Percentiles rank a stretch among this genome's conserved stretches.
These are phyloP conservation scores for Paracanthobrama guichenoti DNA, from an alignment of 2,113 vertebrate species.

Conservation along the genomic window DNA sequence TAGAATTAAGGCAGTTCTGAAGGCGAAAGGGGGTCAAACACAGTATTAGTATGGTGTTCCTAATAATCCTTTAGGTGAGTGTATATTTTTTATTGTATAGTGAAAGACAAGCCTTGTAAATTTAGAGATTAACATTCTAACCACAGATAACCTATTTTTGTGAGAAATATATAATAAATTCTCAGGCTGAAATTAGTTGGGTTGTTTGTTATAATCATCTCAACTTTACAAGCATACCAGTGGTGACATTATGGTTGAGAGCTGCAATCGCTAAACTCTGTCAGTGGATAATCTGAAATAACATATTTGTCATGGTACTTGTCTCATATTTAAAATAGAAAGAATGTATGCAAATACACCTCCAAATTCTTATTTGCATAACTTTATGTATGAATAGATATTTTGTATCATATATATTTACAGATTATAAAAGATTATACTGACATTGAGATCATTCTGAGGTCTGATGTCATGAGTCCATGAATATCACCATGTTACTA, in stretches of 20 bases:
- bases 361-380: neutral
- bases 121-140: neutral
- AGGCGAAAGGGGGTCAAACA: too few relatives aligned
- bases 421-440: neutral
- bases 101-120: neutral
- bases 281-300: neutral
- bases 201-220: neutral
- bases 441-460: neutral
- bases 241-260: slow-evolving; percentile 10
- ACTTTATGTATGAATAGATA: neutral
- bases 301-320: neutral
- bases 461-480: neutral
- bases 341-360: neutral
- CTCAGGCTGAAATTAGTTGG: neutral
- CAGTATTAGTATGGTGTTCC: too few relatives aligned
- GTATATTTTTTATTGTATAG: neutral
- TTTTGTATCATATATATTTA: too few relatives aligned
- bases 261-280: neutral
- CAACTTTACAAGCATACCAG: neutral
- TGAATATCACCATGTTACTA: slow-evolving; percentile 14
- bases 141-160: neutral
- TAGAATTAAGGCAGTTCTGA: too few relatives aligned
- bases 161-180: too few relatives aligned
- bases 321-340: neutral
- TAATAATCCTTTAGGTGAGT: too few relatives aligned